These are phyloP conservation scores for Hypolimnas misippus DNA, from an alignment of 2,888 invertebrate genomes.

Conservation along the genomic window DNA sequence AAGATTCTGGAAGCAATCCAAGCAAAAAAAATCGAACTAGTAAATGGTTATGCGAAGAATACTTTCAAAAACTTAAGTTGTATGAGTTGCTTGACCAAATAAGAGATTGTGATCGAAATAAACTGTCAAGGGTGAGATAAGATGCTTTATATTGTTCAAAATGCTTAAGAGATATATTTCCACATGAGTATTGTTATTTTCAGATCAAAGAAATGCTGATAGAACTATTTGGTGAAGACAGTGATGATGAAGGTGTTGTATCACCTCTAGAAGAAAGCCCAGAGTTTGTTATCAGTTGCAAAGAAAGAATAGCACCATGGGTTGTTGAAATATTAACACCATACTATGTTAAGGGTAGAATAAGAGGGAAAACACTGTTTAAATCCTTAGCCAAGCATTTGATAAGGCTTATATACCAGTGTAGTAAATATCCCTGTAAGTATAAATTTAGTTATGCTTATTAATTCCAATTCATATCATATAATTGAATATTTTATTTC, in stretches of 20 bases:
- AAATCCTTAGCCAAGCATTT: slow-evolving; percentile 85
- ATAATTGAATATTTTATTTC: slow-evolving; percentile 56
- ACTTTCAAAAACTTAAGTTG: slow-evolving; percentile 67
- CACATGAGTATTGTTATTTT: slow-evolving; percentile 41
- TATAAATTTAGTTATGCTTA: slow-evolving; percentile 35
- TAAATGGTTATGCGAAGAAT: slow-evolving; percentile 79
- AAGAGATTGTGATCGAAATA: slow-evolving; percentile 67
- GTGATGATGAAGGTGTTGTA: slow-evolving; percentile 79
- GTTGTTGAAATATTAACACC: slow-evolving; percentile 86
- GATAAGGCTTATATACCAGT: slow-evolving; percentile 82
- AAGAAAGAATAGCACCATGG: slow-evolving; percentile 84
- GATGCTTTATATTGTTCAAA: neutral
- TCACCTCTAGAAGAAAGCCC: slow-evolving; percentile 80
- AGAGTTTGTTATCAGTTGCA: slow-evolving; percentile 80
- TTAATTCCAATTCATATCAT: too few relatives aligned
- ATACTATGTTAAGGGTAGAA: slow-evolving; percentile 84
- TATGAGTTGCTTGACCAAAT: slow-evolving; percentile 71
- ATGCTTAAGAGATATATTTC: neutral
- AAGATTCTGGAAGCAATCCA: slow-evolving; percentile 38
- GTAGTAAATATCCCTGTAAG: slow-evolving; percentile 83
- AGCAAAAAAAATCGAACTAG: slow-evolving; percentile 54
- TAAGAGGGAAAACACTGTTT: slow-evolving; percentile 84
- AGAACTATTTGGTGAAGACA: slow-evolving; percentile 79
- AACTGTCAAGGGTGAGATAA: slow-evolving; percentile 61
- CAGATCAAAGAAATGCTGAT: slow-evolving; percentile 73